Evolutionary conservation across 2,797 vertebrate species (phyloP), one percentile per base, ranked within the genome.

Genomic region (Bucorvus abyssinicus): DNA sequence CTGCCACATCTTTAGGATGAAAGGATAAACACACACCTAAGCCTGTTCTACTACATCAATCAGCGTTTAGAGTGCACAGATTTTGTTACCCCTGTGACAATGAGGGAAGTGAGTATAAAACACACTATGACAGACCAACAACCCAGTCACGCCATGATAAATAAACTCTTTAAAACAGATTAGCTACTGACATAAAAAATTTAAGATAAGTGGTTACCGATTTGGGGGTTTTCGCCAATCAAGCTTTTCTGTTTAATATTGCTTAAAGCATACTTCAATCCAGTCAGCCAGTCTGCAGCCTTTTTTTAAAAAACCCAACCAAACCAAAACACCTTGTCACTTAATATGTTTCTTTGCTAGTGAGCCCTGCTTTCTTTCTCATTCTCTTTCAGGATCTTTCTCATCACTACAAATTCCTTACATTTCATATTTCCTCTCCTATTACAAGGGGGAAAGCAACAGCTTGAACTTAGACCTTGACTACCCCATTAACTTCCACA

Each of bases 191-290:
- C 14, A 71, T 5, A 68, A 75, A 60, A 56, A 34, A 2, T 19
- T 52, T 42, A 71, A 76, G 32, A 22, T 38, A 15, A 0, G 7
- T 17, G 32, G 36, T 56, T 71, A 80, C 59, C 0, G 0, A 52
- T 32, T 60, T 19, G 8, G 19, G 85, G 61, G 8, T 56, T 88
- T 91, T 45, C 22, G 78, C 16, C 44, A 56, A 15, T 6, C 22
- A 30, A 67, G 12, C 7, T 87, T 53, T 81, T 81, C 32, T 64
- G 9, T 64, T 53, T 71, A 49, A 45, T 24, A 60, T 1, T 2
- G 5, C 40, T 21, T 70, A 77, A 85, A 77, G 12, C 15, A n/a
- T 12, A 73, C 2, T 32, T 63, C 9, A 50, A 19, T 30, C 22
- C 7, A 64, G 14, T n/a, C n/a, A 69, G 30, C 22, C 13, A 40